Evolutionary conservation across 1,140 invertebrate species (phyloP).

Genomic region (Riptortus pedestris): DNA sequence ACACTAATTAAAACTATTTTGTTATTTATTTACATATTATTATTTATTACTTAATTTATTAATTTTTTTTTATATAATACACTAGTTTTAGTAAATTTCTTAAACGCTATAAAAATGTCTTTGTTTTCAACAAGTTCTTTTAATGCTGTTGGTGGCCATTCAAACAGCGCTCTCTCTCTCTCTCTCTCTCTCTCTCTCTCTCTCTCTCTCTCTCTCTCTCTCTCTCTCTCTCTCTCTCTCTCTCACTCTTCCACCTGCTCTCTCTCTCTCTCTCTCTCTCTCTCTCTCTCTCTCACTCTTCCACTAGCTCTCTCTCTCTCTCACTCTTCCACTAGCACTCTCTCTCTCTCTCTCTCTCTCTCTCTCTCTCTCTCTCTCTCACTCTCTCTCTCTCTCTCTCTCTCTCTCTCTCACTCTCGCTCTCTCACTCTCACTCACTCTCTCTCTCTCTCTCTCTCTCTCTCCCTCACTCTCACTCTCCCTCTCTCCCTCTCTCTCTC

Average conservation of each 20-base stretch:
- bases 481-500: background rate
- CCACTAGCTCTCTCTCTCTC: no score
- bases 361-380: background rate
- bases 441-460: background rate
- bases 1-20: no score
- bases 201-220: background rate
- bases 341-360: background rate
- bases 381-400: background rate
- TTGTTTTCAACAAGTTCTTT: no score
- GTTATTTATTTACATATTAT: no score
- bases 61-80: background rate
- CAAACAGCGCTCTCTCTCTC: no score
- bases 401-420: no score
- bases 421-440: background rate
- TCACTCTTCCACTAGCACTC: no score
- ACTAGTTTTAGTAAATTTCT: no score
- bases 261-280: background rate
- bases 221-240: background rate
- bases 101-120: no score
- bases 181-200: background rate
- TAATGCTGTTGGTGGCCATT: no score
- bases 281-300: background rate
- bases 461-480: background rate
- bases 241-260: background rate
- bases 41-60: no score